A percentile compares a stretch with the other conserved stretches of the same genome.
These are phyloP conservation scores for Tipula unca DNA, from an alignment of 2,888 invertebrate genomes.

Conservation along the genomic window DNA sequence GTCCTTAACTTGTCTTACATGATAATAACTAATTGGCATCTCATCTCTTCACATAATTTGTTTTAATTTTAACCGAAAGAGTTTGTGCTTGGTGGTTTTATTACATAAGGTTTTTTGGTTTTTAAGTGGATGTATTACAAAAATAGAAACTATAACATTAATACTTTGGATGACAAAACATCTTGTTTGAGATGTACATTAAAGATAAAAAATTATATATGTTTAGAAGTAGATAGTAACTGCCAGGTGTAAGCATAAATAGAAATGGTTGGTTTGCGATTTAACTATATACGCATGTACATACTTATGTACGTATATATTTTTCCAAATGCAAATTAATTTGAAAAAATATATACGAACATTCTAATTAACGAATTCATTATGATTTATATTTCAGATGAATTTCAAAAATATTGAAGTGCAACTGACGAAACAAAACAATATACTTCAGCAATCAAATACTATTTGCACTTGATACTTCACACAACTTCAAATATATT, in stretches of 20 bases:
- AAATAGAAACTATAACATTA: neutral
- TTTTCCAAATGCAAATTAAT: no score
- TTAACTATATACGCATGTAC: neutral
- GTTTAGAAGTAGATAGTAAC: neutral
- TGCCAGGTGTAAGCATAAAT: neutral
- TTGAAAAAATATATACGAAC: neutral
- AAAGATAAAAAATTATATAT: neutral
- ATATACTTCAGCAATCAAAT: neutral
- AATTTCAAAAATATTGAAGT: neutral
- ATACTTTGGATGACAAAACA: neutral
- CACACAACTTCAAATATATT: neutral
- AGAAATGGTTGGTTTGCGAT: neutral
- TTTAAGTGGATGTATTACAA: neutral
- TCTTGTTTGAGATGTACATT: neutral
- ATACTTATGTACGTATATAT: no score
- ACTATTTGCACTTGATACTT: neutral
- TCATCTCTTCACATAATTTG: neutral
- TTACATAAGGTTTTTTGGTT: neutral
- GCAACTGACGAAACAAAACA: neutral
- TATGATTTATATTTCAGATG: neutral
- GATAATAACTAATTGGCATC: neutral
- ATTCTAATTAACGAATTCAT: neutral
- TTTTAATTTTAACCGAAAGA: neutral
- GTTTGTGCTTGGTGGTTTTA: neutral
- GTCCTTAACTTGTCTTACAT: neutral